Evolutionary conservation across 2,888 invertebrate genomes (phyloP).

Genomic region (Drosophila melanosoma): DNA sequence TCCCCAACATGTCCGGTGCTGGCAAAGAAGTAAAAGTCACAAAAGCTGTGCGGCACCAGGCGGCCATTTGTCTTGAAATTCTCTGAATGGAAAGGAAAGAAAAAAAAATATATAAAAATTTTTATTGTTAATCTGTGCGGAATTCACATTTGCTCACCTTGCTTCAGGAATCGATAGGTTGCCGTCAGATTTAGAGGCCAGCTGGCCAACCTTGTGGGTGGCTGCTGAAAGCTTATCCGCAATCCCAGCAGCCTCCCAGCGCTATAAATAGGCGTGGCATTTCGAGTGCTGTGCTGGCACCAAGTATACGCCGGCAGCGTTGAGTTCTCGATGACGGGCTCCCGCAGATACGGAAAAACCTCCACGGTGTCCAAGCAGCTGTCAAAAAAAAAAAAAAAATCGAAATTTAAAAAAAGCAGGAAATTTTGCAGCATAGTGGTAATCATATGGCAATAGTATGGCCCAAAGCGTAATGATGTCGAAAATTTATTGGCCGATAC

Average conservation of each 20-base stretch:
- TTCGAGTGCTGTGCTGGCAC: conserved; percentile 78
- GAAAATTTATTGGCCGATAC: conserved; percentile 78
- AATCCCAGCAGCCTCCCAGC: conserved; percentile 77
- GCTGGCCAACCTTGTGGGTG: conserved; percentile 38
- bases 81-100: conserved; percentile 86
- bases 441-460: conserved; percentile 49
- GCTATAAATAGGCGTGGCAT: conserved; percentile 82
- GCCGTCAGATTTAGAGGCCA: conserved; percentile 77
- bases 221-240: conserved; percentile 77
- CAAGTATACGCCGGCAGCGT: conserved; percentile 82
- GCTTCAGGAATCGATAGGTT: conserved; percentile 82
- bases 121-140: not conserved
- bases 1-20: conserved; percentile 80
- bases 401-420: not conserved
- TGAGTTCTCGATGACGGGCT: conserved; percentile 84
- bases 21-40: conserved; percentile 94
- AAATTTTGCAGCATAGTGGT: conserved; percentile 7
- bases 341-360: conserved; percentile 84
- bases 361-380: conserved; percentile 84
- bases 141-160: conserved; percentile 65
- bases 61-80: conserved; percentile 93
- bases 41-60: conserved; percentile 90
- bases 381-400: conserved; percentile 52
- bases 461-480: conserved; percentile 68
- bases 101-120: not conserved